Base-by-base conservation (phyloP, 2,797 vertebrate genomes). In the Micromesistius poutassou region DNA sequence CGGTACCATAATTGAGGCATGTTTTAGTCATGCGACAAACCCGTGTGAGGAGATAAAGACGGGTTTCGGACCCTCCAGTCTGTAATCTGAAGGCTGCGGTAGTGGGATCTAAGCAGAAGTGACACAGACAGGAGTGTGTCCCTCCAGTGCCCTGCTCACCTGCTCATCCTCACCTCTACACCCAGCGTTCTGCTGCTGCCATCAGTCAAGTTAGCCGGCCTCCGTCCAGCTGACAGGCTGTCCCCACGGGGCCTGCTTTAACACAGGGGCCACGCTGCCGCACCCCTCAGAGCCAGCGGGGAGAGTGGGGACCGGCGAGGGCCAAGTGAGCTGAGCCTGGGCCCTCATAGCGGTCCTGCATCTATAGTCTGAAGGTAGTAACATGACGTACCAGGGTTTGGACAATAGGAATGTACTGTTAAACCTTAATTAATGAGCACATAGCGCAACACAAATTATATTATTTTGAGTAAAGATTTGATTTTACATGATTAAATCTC, bases 201-300 rank as follows among this genome's bases (percentile, higher is more conserved):
- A 30, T 76, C 0, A 22, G 76, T 88, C 87, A 84, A 75, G 71
- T 82, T 85, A 50, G 30, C 85, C 84, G 78, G 82, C 73, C 77
- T 87, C 82, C 80, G 73, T 19, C 42, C 36, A 22, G 71, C 74
- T 62, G 81, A 74, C 86, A 87, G 87, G 82, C 85, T 89, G 87
- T 90, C 87, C 93, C 82, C 91, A 5, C 81, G 82, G 79, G 89
- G 86, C 79, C 86, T 87, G 2, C 81, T 90, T 88, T 82, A 91
- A 89, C 88, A 90, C 84, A 84, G 82, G 79, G 83, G 30, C 70
- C 70, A 13, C 8, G 62, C 62, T 28, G 25, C 62, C 25, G 9
- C 62, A 12, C 25, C 10, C n/a, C 62, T 68, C n/a, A 3, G 14
- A 7, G 70, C 70, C 28, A 19, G 70, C 14, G 16, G 3, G 70